phyloP scores from a whole-genome alignment of 2,113 vertebrate species.

The Clupea harengus region DNA sequence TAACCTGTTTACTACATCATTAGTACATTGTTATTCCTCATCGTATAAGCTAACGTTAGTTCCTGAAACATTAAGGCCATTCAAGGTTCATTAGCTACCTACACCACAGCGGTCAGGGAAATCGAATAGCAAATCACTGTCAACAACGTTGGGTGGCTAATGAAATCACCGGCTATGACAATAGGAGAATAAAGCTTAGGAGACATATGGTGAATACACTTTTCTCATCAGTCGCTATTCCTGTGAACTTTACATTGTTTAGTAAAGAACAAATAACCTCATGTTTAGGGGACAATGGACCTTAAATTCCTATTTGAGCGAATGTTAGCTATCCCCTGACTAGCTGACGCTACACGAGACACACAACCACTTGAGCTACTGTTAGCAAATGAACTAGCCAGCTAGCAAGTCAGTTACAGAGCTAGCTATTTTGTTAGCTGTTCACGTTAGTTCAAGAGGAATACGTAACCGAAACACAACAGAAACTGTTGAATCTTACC shows the following conservation, averaged over 20 bases:
- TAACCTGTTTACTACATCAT: background rate
- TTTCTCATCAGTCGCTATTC: background rate
- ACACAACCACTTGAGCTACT: background rate
- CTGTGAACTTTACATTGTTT: background rate
- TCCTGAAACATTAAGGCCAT: background rate
- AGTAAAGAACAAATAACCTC: background rate
- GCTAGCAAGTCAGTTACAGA: background rate
- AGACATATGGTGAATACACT: background rate
- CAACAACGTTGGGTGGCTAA: slow-evolving; percentile 5
- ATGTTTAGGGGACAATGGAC: background rate
- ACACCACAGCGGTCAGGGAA: background rate
- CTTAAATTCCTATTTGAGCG: background rate
- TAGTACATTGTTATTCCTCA: background rate
- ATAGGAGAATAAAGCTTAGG: background rate
- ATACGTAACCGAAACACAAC: background rate
- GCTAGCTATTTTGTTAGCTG: background rate
- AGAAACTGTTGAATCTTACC: slow-evolving; percentile 18
- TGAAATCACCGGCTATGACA: background rate
- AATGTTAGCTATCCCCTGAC: background rate
- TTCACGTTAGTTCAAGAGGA: background rate
- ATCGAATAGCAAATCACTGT: slow-evolving; percentile 2
- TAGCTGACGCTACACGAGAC: background rate
- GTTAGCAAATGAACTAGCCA: background rate
- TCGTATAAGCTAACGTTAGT: background rate
- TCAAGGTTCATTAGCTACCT: background rate